These are phyloP conservation scores for Ametastegia equiseti DNA, from an alignment of 2,888 invertebrate species.

Conservation along the genomic window DNA sequence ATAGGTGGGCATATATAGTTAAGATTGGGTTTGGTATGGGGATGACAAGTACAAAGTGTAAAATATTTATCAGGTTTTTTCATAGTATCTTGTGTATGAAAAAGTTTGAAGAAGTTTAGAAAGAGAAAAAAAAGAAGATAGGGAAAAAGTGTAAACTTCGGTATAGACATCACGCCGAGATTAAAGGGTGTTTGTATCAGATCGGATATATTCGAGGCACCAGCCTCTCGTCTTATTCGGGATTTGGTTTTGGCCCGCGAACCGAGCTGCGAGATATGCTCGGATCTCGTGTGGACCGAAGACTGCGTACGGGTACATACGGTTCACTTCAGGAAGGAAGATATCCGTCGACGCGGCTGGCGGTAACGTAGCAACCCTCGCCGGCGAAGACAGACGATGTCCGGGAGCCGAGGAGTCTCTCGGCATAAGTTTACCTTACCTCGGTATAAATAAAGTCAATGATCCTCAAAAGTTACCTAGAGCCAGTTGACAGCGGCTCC, in stretches of 20 bases:
- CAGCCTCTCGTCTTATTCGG: slow-evolving; percentile 9
- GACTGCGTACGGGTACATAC: slow-evolving; percentile 22
- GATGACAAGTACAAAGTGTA: slow-evolving; percentile 36
- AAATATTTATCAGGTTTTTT: slow-evolving; percentile 41
- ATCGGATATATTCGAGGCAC: not conserved
- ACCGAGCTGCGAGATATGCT: no score
- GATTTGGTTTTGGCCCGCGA: slow-evolving; percentile 10
- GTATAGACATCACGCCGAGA: slow-evolving; percentile 23
- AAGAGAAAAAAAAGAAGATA: slow-evolving; percentile 10
- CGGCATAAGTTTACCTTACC: slow-evolving; percentile 70
- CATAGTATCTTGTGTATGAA: slow-evolving; percentile 3
- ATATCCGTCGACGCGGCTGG: slow-evolving; percentile 61
- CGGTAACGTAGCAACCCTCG: slow-evolving; percentile 45
- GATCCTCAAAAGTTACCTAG: slow-evolving; percentile 49
- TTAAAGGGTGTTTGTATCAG: slow-evolving; percentile 46
- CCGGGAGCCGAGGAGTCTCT: slow-evolving; percentile 65
- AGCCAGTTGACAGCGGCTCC: slow-evolving; percentile 57
- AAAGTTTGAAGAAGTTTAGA: slow-evolving; percentile 4
- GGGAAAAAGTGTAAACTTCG: not conserved
- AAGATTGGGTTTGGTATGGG: slow-evolving; percentile 14
- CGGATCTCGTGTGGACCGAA: slow-evolving; percentile 10
- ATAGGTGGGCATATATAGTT: not conserved
- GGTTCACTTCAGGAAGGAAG: slow-evolving; percentile 60
- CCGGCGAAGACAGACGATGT: slow-evolving; percentile 72
- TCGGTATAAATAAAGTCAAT: slow-evolving; percentile 66